Conservation (phyloP, 2,888 invertebrate species). For the Sarcophaga subvicina region DNA sequence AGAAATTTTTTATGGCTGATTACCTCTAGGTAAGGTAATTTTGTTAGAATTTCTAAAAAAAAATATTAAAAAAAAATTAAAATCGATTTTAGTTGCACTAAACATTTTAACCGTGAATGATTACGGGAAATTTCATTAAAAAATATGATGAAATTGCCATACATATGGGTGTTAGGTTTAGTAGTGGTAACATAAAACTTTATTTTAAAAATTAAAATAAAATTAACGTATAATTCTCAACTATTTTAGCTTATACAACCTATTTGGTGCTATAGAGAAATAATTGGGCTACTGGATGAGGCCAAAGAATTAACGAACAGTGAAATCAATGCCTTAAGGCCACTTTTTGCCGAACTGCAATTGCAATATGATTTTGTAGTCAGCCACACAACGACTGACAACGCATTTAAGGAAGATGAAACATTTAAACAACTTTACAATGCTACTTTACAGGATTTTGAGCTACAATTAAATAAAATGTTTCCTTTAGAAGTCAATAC, state of each 20-base stretch:
- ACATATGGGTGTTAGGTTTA: background rate
- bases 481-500: slow-evolving; percentile 61
- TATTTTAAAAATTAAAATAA: background rate
- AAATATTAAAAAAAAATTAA: background rate
- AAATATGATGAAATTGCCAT: background rate
- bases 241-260: slow-evolving; percentile 27
- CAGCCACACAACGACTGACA: slow-evolving; percentile 63
- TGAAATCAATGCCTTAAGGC: slow-evolving; percentile 73
- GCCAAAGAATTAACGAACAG: slow-evolving; percentile 70
- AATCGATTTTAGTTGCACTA: background rate
- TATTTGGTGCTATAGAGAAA: slow-evolving; percentile 54
- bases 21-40: background rate
- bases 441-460: slow-evolving; percentile 70
- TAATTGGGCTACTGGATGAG: slow-evolving; percentile 58
- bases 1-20: slow-evolving; percentile 9
- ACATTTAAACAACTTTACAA: slow-evolving; percentile 65
- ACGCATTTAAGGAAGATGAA: slow-evolving; percentile 26
- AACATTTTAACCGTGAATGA: background rate
- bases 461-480: slow-evolving; percentile 45
- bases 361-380: slow-evolving; percentile 74
- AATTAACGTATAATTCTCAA: background rate
- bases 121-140: background rate
- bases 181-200: slow-evolving; percentile 11
- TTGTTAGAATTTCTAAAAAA: background rate
- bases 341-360: slow-evolving; percentile 74